Conservation (phyloP, 2,797 vertebrate species). For the Falco concolor region DNA sequence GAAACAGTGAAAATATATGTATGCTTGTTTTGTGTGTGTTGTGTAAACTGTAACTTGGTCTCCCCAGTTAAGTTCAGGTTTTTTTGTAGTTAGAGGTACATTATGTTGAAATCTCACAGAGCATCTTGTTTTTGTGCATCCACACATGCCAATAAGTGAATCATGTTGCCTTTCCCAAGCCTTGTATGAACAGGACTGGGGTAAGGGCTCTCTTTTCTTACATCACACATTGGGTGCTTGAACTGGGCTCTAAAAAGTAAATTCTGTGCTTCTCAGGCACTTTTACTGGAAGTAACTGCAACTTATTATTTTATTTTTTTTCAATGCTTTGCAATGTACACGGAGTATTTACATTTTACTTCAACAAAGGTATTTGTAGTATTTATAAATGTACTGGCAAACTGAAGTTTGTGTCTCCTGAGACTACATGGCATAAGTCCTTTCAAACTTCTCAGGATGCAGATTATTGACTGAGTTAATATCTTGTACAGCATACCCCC, state of each 20-base stretch:
- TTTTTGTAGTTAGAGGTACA: conserved; percentile 44
- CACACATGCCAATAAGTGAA: conserved; percentile 81
- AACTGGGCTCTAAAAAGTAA: conserved; percentile 64
- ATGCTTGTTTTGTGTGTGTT: neutral
- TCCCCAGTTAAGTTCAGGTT: conserved; percentile 20
- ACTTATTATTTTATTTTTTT: neutral
- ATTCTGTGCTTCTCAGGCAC: conserved; percentile 79
- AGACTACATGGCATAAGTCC: neutral
- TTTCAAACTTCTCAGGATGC: neutral
- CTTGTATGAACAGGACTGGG: conserved; percentile 85
- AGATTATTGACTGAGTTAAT: neutral
- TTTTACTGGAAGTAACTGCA: neutral
- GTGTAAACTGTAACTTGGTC: neutral
- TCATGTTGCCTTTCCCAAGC: conserved; percentile 83
- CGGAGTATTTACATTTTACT: neutral
- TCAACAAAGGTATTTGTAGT: neutral
- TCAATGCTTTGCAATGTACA: neutral
- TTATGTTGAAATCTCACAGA: conserved; percentile 74
- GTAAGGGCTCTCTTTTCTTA: conserved; percentile 75
- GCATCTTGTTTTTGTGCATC: conserved; percentile 80
- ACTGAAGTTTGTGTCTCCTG: neutral
- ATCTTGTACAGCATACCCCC: neutral
- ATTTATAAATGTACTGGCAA: neutral
- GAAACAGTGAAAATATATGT: neutral
- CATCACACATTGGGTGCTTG: conserved; percentile 61